phyloP scores from a whole-genome alignment of 2,797 vertebrate genomes.

The Myotis pilosus region DNA sequence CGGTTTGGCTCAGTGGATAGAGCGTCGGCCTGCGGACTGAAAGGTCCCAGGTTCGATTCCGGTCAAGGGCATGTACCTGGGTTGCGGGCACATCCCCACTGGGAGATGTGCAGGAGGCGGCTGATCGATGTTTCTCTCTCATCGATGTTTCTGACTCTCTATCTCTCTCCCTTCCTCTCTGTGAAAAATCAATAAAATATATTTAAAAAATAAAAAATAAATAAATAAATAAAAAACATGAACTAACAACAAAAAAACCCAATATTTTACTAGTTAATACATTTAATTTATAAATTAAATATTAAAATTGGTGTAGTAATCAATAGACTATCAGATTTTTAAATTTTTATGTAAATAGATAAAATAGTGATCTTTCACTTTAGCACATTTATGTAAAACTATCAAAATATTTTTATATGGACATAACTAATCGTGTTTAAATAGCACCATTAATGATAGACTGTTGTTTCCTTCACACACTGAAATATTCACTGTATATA shows the following conservation, averaged over 20 bases:
- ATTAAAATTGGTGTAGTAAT: neutral
- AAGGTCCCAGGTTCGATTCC: too few species aligned
- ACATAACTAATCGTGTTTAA: constrained; percentile 10
- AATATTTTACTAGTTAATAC: neutral
- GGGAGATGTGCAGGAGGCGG: too few species aligned
- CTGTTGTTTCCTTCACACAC: neutral
- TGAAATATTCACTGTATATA: constrained; percentile 21
- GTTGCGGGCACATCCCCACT: too few species aligned
- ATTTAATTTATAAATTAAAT: neutral
- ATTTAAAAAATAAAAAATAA: too few species aligned
- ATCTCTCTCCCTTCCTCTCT: too few species aligned
- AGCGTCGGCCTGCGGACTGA: too few species aligned
- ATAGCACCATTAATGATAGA: neutral
- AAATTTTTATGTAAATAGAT: constrained; percentile 13
- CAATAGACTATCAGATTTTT: neutral
- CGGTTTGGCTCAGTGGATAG: too few species aligned
- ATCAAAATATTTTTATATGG: constrained; percentile 5
- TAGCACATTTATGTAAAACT: neutral
- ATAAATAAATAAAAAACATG: neutral
- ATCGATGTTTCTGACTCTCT: too few species aligned
- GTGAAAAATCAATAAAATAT: too few species aligned
- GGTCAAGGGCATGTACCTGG: too few species aligned
- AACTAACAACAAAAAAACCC: neutral
- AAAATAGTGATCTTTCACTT: neutral
- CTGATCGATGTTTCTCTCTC: too few species aligned